Percentiles rank a stretch among this genome's conserved stretches.
phyloP scores from a whole-genome alignment of 2,797 vertebrate species.

The Semotilus atromaculatus region DNA sequence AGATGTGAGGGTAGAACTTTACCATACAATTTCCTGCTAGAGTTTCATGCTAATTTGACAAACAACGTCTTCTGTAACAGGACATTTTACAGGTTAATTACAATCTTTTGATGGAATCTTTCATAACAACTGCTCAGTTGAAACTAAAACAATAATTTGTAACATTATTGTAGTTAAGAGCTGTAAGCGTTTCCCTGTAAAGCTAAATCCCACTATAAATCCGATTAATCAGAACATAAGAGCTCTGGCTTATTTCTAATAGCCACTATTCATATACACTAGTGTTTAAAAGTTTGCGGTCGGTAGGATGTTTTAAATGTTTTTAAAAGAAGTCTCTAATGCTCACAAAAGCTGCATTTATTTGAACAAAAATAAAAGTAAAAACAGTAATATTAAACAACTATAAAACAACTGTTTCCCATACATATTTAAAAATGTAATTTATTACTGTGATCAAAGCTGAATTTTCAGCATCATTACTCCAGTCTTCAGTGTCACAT shows the following conservation, averaged over 20 bases:
- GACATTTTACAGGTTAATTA: background rate
- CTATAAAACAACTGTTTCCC: background rate
- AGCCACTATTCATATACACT: background rate
- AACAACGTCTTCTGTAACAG: background rate
- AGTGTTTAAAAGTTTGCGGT: background rate
- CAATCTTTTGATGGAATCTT: background rate
- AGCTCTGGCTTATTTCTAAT: background rate
- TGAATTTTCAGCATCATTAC: background rate
- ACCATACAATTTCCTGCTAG: constrained; percentile 7
- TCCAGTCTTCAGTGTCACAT: background rate
- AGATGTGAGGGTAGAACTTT: constrained; percentile 11
- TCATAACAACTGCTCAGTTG: background rate
- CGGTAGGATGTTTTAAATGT: background rate
- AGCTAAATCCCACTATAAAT: background rate
- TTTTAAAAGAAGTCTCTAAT: background rate
- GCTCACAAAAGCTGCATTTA: background rate
- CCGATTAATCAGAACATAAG: background rate
- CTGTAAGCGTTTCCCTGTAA: background rate
- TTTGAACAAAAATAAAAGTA: too few relatives aligned
- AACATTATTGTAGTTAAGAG: background rate
- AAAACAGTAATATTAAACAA: background rate
- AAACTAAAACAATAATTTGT: background rate
- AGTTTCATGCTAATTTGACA: background rate
- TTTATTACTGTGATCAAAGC: background rate
- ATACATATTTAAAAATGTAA: background rate